phyloP scores from a whole-genome alignment of 2,113 vertebrate species.

The Siniperca chuatsi region DNA sequence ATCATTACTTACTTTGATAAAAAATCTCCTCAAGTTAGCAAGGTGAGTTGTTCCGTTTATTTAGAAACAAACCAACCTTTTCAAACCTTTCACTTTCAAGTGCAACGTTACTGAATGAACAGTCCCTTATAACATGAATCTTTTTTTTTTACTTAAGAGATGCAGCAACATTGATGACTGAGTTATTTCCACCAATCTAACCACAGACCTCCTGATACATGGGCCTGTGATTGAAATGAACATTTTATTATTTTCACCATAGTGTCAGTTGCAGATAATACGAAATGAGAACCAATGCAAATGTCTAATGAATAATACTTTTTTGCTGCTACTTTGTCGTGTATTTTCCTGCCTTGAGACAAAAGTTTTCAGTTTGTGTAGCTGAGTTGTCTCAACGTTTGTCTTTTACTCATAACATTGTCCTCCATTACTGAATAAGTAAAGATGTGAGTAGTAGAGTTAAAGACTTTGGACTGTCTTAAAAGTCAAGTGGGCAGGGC shows the following conservation, averaged over 20 bases:
- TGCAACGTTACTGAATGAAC: not conserved
- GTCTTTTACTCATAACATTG: not conserved
- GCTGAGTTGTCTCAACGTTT: not conserved
- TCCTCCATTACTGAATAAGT: not conserved
- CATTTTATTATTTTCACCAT: not conserved
- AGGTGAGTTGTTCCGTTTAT: not conserved
- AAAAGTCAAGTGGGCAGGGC: not conserved
- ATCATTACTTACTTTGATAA: not conserved
- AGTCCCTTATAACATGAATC: not conserved
- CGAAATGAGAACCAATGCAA: not conserved
- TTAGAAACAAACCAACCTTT: not conserved
- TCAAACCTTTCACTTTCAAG: not conserved
- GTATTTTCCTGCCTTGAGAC: not conserved
- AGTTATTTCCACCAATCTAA: not conserved
- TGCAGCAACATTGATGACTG: not conserved
- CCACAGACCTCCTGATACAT: not conserved
- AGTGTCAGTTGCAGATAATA: not conserved
- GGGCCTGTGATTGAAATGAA: not conserved
- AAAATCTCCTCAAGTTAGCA: not conserved
- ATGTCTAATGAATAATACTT: not conserved
- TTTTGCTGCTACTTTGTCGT: not conserved
- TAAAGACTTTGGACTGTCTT: not conserved
- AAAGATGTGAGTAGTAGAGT: not conserved
- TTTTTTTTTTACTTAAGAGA: not conserved
- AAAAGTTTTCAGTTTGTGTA: not conserved